A percentile compares a stretch with the other conserved stretches of the same genome.
phyloP scores from a whole-genome alignment of 1,140 invertebrate genomes.

The Caerostris extrusa region DNA sequence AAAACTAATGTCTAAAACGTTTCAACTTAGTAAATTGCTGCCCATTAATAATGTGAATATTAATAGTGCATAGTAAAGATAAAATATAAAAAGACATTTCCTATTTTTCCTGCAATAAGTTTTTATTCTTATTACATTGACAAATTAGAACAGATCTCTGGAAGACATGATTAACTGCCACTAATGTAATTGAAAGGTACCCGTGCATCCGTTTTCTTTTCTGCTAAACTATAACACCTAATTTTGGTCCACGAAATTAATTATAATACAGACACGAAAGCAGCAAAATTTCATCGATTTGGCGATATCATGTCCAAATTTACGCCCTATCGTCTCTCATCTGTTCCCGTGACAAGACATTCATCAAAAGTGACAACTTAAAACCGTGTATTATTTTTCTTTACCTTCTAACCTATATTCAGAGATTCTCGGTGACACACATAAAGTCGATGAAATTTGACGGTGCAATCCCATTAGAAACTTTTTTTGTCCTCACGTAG shows the following conservation, averaged over 20 bases:
- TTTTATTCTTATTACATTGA: too few relatives aligned
- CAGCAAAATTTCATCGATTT: neutral
- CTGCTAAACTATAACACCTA: neutral
- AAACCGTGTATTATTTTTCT: conserved; percentile 36
- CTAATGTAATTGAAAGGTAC: conserved; percentile 23
- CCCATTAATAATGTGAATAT: too few relatives aligned
- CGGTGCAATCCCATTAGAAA: conserved; percentile 36
- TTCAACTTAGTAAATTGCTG: too few relatives aligned
- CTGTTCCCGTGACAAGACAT: neutral
- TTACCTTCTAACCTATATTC: neutral
- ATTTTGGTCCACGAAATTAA: conserved; percentile 5
- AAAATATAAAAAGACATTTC: too few relatives aligned
- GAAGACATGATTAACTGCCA: neutral
- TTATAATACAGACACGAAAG: neutral
- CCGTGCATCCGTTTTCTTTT: neutral
- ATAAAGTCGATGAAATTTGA: conserved; percentile 14
- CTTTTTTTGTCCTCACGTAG: neutral
- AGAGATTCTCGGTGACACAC: neutral
- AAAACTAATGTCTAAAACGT: too few relatives aligned
- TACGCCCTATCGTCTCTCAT: neutral
- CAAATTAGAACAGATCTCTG: neutral
- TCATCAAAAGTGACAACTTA: conserved; percentile 44
- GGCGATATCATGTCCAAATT: neutral
- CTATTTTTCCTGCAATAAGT: too few relatives aligned
- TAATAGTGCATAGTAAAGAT: too few relatives aligned